Base-by-base conservation (phyloP, 2,113 vertebrate species). In the Dascyllus trimaculatus region DNA sequence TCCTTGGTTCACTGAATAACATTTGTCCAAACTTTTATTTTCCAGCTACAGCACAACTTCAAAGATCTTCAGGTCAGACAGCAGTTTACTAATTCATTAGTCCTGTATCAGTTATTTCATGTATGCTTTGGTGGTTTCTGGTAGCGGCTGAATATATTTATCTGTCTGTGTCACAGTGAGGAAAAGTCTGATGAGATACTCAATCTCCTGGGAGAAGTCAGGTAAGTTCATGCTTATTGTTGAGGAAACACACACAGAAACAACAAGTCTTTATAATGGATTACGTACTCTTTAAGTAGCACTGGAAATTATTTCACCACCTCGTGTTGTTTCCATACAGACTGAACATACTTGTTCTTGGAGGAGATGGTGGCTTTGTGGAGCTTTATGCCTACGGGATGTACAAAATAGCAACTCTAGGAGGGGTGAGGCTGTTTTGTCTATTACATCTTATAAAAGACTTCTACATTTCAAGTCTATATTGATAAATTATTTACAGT, bases 131-230 rank as follows among this genome's bases (percentile, higher is more conserved):
- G 32, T 35, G 32, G 14, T 32, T 19, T 2, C 17, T 77, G 15
- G 24, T 14, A 56, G 4, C 11, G 53, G 8, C 22, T 22, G 2
- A 65, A 4, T 67, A 32, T 74, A 5, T 57, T 78, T 15, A 4
- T 72, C 11, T 48, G 26, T 93, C 68, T 85, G 21, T 79, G 71
- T 95, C 91, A 71, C 93, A 99, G 98, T 93, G 97, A 99, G 89
- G 98, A 99, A 91, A 99, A 98, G 80, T 99, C 97, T 35, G 98
- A 99, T 88, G 98, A 99, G 90, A 98, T 98, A 77, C 96, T 97
- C 92, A 99, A 98, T 85, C 97, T 99, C 51, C 92, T 99, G 73
- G 98, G 97, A 84, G 98, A 99, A 71, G 96, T 96, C 82, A 97
- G 97, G 98, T 99, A 94, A 95, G 67, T 88, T 19, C 9, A 14